Conservation (phyloP, 2,113 vertebrate genomes). For the Paralichthys olivaceus region DNA sequence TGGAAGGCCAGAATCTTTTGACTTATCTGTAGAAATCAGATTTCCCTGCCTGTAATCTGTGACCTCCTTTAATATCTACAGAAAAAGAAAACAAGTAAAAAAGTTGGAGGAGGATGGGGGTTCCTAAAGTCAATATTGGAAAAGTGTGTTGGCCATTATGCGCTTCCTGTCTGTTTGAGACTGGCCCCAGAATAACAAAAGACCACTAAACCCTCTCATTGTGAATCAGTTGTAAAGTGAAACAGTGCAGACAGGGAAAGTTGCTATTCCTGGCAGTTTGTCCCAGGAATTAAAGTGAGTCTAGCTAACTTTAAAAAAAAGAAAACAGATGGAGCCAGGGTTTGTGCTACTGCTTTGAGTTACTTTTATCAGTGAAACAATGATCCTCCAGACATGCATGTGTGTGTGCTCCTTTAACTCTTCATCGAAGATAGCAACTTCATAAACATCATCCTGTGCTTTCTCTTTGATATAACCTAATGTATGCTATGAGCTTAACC, state of each 20-base stretch:
- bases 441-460: constrained; percentile 30
- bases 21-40: neutral
- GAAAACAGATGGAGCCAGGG: constrained; percentile 18
- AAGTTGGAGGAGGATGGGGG: neutral
- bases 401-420: constrained; percentile 1
- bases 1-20: neutral
- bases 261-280: constrained; percentile 61
- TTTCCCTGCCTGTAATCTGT: neutral
- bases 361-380: constrained; percentile 2
- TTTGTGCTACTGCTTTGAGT: constrained; percentile 14
- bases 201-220: constrained; percentile 41
- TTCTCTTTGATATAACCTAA: constrained; percentile 49
- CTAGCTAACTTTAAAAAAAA: constrained; percentile 48
- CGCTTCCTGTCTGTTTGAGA: constrained; percentile 57
- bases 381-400: neutral
- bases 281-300: constrained; percentile 9
- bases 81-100: constrained; percentile 21
- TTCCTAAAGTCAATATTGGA: constrained; percentile 55
- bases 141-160: constrained; percentile 33
- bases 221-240: constrained; percentile 55
- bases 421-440: constrained; percentile 29
- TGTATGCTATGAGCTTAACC: constrained; percentile 14
- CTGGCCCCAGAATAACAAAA: constrained; percentile 62
- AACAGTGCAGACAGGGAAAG: constrained; percentile 49
- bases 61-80: constrained; percentile 9